Base-by-base conservation (phyloP, 2,888 invertebrate genomes). In the Caradrina clavipalpis region DNA sequence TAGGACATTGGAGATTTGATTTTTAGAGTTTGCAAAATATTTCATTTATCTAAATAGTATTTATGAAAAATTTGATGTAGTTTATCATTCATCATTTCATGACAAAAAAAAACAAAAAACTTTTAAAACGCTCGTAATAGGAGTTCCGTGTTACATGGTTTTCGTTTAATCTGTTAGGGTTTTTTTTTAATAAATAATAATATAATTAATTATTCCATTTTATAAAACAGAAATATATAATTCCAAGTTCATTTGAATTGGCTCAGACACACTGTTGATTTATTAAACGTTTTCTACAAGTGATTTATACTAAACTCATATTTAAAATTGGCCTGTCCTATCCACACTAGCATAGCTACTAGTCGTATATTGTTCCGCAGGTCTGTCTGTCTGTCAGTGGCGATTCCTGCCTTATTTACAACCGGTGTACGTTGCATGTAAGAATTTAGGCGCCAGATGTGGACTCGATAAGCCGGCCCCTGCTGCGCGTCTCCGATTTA, bases 381-480 rank as follows among this genome's bases (percentile, higher is more conserved):
- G 76, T 77, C 76, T 82, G 86, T 76, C 76, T 82, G 86, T 76
- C 89, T 81, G 88, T 89, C 89, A 81, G 87, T 88, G 86, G 86
- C 86, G 80, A 86, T 86, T 84, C 81, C 77, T 65, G 76, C 72
- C 62, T 81, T 81, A 84, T 86, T 86, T 86, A 86, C 86, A 85
- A 67, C 72, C 80, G 80, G 86, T 82, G 86, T 86, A 78, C 76
- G 82, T 86, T 86, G 87, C 86, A 84, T 82, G 86, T 84, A 89
- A 91, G 94, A 91, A 95, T 95, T 94, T 92, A 93, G 94, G 95
- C 95, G 95, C 95, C 95, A 91, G 93, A 93, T 93, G 89, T 79
- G 76, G 81, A 84, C 78, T 75, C 86, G 93, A 92, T 92, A 92
- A 87, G 82, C 4, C 77, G 80, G 76, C 86, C 71, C 87, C 89